Percentiles rank a stretch among this genome's conserved stretches.
Conservation (phyloP, 2,797 vertebrate species). For the Lindbergichthys nudifrons region DNA sequence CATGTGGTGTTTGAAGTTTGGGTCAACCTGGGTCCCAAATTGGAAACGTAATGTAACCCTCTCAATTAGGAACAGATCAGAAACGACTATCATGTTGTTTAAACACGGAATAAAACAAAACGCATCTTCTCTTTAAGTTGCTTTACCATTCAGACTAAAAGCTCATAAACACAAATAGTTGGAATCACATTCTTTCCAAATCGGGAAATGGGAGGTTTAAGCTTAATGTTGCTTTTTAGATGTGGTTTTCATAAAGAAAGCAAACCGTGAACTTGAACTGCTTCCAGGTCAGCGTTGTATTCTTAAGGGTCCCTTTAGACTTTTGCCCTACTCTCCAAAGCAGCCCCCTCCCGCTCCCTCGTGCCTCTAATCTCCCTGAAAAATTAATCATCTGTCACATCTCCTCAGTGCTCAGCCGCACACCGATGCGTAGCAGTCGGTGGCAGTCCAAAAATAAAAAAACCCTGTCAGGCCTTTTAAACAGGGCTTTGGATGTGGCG, state of each 20-base stretch:
- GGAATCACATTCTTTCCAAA: no score
- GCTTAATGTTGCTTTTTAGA: background rate
- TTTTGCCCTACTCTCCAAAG: constrained; percentile 40
- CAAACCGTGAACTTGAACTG: constrained; percentile 35
- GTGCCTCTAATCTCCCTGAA: constrained; percentile 77
- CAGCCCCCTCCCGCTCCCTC: constrained; percentile 31
- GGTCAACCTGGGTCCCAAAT: no score
- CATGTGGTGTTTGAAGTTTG: no score
- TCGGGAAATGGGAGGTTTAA: no score
- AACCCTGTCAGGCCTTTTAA: constrained; percentile 47
- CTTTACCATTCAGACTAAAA: no score
- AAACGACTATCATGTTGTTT: no score
- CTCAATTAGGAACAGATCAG: no score
- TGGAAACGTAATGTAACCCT: no score
- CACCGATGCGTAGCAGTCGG: constrained; percentile 59
- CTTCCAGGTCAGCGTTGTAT: constrained; percentile 29
- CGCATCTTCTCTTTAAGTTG: no score
- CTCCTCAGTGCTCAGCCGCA: constrained; percentile 69
- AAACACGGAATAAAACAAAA: no score
- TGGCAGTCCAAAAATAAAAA: constrained; percentile 42
- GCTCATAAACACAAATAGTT: no score
- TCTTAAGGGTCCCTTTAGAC: constrained; percentile 56
- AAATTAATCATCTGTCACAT: constrained; percentile 85
- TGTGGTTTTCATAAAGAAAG: constrained; percentile 10
- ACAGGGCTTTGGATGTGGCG: constrained; percentile 45